phyloP scores from a whole-genome alignment of 2,888 invertebrate genomes.

The Andricus quercusramuli region DNA sequence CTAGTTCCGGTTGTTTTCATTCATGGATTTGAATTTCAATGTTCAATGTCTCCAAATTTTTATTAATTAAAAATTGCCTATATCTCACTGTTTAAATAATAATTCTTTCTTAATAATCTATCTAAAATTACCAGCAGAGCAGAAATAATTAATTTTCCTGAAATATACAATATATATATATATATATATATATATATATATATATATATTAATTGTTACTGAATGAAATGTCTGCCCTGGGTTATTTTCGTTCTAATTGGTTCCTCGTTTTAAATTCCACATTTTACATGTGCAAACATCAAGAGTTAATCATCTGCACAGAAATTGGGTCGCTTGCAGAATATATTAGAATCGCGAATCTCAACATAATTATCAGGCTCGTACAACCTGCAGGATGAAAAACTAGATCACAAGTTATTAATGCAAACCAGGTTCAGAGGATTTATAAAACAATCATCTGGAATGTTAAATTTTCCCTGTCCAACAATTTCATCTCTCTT shows the following conservation, averaged over 20 bases:
- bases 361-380: conserved; percentile 36
- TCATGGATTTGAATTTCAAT: too few relatives aligned
- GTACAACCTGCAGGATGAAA: conserved; percentile 5
- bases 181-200: too few relatives aligned
- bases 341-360: conserved; percentile 35
- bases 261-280: conserved; percentile 7
- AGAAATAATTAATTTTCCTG: too few relatives aligned
- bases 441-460: conserved; percentile 17
- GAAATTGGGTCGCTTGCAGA: conserved; percentile 36
- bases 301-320: conserved; percentile 27
- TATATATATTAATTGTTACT: background rate
- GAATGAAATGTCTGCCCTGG: background rate
- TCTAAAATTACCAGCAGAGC: too few relatives aligned
- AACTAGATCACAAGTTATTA: conserved; percentile 39
- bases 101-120: too few relatives aligned
- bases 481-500: background rate
- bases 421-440: conserved; percentile 6
- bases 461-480: background rate
- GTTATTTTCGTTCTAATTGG: background rate
- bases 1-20: too few relatives aligned
- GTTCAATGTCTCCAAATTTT: too few relatives aligned
- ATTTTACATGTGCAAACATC: conserved; percentile 28
- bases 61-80: too few relatives aligned
- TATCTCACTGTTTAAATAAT: too few relatives aligned
- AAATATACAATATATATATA: too few relatives aligned